Conservation (phyloP, 53 echinoderm and acorn worm genomes). For the Mesocentrotus franciscanus region DNA sequence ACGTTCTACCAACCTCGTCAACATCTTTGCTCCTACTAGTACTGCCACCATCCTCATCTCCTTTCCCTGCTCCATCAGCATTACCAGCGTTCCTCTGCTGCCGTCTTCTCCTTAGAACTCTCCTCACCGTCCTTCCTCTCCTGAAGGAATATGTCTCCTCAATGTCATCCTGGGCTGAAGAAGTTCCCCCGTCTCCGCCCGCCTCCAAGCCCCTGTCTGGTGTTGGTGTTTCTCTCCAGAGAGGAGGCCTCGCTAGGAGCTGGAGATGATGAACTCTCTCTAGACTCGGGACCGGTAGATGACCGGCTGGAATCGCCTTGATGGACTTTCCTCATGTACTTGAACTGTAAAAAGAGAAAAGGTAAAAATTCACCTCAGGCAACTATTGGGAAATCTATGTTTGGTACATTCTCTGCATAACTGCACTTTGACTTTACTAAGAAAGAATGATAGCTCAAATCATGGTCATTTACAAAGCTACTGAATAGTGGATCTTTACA, state of each 20-base stretch:
- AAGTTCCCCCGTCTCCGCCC: slow-evolving; percentile 23
- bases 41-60: background rate
- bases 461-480: background rate
- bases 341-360: slow-evolving; percentile 38
- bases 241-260: slow-evolving; percentile 67
- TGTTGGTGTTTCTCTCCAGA: slow-evolving; percentile 57
- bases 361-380: background rate
- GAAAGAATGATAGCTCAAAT: background rate
- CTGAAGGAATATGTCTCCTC: slow-evolving; percentile 63
- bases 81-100: slow-evolving; percentile 41
- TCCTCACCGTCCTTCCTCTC: slow-evolving; percentile 43
- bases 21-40: background rate
- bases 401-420: background rate
- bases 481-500: no score
- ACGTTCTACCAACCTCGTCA: slow-evolving; percentile 33
- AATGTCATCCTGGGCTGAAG: slow-evolving; percentile 56
- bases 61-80: background rate
- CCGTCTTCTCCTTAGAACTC: slow-evolving; percentile 51
- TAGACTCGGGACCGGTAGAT: slow-evolving; percentile 1
- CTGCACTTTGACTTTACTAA: background rate
- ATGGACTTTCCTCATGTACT: slow-evolving; percentile 58
- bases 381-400: background rate
- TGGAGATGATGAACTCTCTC: slow-evolving; percentile 51
- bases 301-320: background rate
- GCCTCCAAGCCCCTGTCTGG: slow-evolving; percentile 49